phyloP scores from a whole-genome alignment of 1,140 invertebrate species.

The Bicyclus anynana region DNA sequence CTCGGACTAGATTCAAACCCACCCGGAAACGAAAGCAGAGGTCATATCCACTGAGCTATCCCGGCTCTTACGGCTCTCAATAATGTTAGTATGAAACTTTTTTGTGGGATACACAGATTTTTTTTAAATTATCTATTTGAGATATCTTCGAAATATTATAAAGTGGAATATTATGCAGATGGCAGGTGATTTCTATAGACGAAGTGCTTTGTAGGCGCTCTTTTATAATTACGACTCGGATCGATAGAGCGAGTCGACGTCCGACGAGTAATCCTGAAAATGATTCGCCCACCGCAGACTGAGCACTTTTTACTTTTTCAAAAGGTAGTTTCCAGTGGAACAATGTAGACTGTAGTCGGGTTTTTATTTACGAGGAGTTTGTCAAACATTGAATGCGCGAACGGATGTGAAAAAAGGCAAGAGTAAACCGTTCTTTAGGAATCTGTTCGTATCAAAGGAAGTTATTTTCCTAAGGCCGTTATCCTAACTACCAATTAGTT shows the following conservation, averaged over 20 bases:
- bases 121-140: too few species aligned
- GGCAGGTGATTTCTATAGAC: conserved; percentile 16
- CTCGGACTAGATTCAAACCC: too few species aligned
- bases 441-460: not conserved
- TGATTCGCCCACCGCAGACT: conserved; percentile 26
- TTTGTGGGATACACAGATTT: too few species aligned
- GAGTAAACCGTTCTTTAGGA: not conserved
- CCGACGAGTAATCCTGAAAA: conserved; percentile 26
- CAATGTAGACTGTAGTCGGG: conserved; percentile 17
- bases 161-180: too few species aligned
- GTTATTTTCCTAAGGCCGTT: not conserved
- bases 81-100: too few species aligned
- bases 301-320: conserved; percentile 21
- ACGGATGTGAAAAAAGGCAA: conserved; percentile 8
- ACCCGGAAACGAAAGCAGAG: too few species aligned
- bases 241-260: conserved; percentile 27
- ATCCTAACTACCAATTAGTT: not conserved
- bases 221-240: conserved; percentile 33
- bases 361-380: conserved; percentile 21
- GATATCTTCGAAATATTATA: too few species aligned
- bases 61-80: too few species aligned
- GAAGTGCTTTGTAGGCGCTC: conserved; percentile 23
- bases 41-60: too few species aligned
- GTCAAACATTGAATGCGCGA: conserved; percentile 11
- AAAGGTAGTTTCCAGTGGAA: conserved; percentile 23